Conservation (phyloP, 2,113 vertebrate genomes). For the Stegostoma tigrinum region DNA sequence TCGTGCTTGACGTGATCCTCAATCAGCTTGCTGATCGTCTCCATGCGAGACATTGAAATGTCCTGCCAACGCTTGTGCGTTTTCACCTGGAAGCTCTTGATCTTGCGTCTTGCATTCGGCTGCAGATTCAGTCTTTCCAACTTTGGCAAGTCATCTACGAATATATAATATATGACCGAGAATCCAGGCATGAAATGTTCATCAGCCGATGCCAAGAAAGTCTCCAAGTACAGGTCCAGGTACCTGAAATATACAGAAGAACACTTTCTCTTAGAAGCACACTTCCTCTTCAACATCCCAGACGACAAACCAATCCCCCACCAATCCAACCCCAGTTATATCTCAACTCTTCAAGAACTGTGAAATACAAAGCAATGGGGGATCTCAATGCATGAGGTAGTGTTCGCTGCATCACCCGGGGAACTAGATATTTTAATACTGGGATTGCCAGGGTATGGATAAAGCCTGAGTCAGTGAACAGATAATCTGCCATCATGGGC, state of each 20-base stretch:
- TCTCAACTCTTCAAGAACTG: background rate
- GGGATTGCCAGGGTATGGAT: background rate
- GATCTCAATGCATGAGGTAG: background rate
- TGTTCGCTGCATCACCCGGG: background rate
- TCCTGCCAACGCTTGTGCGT: constrained; percentile 61
- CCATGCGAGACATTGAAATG: constrained; percentile 66
- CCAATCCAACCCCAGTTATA: background rate
- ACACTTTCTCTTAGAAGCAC: background rate
- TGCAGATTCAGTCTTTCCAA: constrained; percentile 47
- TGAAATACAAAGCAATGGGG: background rate
- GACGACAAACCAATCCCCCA: too few relatives aligned
- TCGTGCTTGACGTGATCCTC: constrained; percentile 47
- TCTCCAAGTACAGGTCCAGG: constrained; percentile 51
- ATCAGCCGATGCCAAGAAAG: constrained; percentile 59
- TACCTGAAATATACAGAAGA: constrained; percentile 47
- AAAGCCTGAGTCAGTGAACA: too few relatives aligned
- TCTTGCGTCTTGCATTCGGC: constrained; percentile 38
- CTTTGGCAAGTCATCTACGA: constrained; percentile 55
- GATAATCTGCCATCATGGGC: too few relatives aligned
- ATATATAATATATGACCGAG: constrained; percentile 59
- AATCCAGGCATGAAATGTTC: constrained; percentile 61
- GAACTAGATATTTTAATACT: background rate
- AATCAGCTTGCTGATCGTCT: constrained; percentile 49
- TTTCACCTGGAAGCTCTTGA: constrained; percentile 48
- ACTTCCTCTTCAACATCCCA: too few relatives aligned